These are phyloP conservation scores for Panurus biarmicus DNA, from an alignment of 2,113 vertebrate genomes.

Conservation along the genomic window DNA sequence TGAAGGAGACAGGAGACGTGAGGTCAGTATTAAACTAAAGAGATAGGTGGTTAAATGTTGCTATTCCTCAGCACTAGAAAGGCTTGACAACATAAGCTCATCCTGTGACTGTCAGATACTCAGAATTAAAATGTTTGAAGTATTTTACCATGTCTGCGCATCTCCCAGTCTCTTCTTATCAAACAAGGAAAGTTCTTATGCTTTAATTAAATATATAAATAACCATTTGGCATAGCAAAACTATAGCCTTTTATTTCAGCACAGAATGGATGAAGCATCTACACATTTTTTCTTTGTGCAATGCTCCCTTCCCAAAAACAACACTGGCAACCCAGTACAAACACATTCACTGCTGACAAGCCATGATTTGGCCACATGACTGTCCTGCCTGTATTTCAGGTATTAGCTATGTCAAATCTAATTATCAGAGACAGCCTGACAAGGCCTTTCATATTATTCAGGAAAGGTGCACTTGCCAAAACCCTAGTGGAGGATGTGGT, in stretches of 20 bases:
- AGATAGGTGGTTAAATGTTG: background rate
- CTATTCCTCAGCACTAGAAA: background rate
- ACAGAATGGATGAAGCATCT: background rate
- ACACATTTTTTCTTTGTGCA: background rate
- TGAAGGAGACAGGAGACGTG: background rate
- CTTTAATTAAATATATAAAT: background rate
- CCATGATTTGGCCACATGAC: constrained; percentile 21
- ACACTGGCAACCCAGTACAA: background rate
- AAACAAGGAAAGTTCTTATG: background rate
- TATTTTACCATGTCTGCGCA: background rate
- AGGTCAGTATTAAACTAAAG: background rate
- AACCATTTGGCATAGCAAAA: background rate
- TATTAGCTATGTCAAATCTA: constrained; percentile 39
- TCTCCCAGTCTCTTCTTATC: background rate
- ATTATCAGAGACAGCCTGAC: constrained; percentile 27
- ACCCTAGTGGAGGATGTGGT: background rate
- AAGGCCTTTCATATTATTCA: background rate
- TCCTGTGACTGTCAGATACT: background rate
- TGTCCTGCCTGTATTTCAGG: constrained; percentile 11
- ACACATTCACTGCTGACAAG: background rate
- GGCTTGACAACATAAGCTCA: accelerated
- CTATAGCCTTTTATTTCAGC: background rate
- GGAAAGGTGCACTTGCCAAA: background rate
- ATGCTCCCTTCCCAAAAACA: background rate
- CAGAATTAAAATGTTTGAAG: background rate